Evolutionary conservation across 2,888 invertebrate species (phyloP).

Genomic region (Phytoseiulus persimilis): DNA sequence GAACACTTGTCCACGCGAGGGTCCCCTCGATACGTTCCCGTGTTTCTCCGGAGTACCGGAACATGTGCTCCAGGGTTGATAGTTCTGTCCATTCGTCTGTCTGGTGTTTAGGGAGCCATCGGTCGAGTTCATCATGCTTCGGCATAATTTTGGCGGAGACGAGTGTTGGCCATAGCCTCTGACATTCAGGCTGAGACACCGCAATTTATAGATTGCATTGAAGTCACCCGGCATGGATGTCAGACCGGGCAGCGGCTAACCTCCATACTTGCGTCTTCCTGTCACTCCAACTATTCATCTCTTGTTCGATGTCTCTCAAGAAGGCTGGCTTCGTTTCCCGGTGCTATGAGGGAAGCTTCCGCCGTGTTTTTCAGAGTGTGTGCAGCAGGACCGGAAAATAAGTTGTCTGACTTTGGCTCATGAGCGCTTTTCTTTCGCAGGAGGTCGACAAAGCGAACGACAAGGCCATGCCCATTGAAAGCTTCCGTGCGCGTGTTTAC

Average conservation of each 20-base stretch:
- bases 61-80: too few species aligned
- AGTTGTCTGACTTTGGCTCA: neutral
- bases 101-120: neutral
- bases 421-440: slow-evolving; percentile 41
- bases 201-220: neutral
- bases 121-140: neutral
- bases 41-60: too few species aligned
- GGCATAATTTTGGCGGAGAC: neutral
- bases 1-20: too few species aligned
- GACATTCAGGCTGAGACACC: neutral
- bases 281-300: neutral
- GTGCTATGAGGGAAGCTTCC: neutral
- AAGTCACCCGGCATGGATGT: neutral
- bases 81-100: too few species aligned
- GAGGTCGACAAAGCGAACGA: slow-evolving; percentile 46
- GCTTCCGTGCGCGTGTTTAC: slow-evolving; percentile 47
- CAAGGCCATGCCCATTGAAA: slow-evolving; percentile 46
- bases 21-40: too few species aligned
- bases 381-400: neutral
- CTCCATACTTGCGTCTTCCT: neutral
- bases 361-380: neutral
- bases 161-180: neutral
- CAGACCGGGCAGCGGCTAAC: neutral
- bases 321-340: neutral
- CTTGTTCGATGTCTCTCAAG: neutral